Percentiles rank a stretch among this genome's conserved stretches.
These are phyloP conservation scores for Papilio dardanus DNA, from an alignment of 1,140 invertebrate genomes.

Conservation along the genomic window DNA sequence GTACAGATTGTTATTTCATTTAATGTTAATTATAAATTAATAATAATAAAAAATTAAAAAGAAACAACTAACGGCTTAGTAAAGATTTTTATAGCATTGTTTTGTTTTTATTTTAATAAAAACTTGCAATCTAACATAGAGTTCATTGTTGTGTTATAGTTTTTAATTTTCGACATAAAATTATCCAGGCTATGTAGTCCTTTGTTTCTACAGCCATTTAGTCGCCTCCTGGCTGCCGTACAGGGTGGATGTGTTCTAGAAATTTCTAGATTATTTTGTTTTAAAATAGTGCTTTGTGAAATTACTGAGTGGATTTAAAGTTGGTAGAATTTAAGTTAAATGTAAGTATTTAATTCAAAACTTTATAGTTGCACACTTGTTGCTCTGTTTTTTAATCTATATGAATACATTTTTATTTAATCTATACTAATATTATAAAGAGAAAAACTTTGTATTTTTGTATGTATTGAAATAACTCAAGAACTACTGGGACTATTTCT, in stretches of 20 bases:
- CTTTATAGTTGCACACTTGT: not conserved
- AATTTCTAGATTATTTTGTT: not conserved
- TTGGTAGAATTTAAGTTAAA: not conserved
- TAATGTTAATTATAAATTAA: too few relatives aligned
- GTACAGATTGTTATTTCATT: too few relatives aligned
- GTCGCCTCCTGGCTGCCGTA: conserved; percentile 14
- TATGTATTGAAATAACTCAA: too few relatives aligned
- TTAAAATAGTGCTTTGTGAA: not conserved
- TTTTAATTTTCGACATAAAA: conserved; percentile 7
- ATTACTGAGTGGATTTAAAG: not conserved
- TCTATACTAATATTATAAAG: too few relatives aligned
- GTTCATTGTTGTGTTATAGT: conserved; percentile 16
- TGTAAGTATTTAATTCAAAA: not conserved
- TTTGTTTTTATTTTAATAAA: not conserved
- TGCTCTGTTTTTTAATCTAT: not conserved
- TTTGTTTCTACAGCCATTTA: conserved; percentile 12
- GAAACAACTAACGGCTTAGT: too few relatives aligned
- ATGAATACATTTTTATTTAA: too few relatives aligned
- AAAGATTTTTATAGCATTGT: not conserved
- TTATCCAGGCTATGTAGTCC: not conserved
- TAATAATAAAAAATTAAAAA: too few relatives aligned
- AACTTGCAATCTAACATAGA: not conserved
- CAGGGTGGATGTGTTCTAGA: not conserved
- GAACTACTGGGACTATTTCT: too few relatives aligned
- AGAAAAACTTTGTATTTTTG: too few relatives aligned